Evolutionary conservation across 2,797 vertebrate species (phyloP).

Genomic region (Notolepis coatsorum): DNA sequence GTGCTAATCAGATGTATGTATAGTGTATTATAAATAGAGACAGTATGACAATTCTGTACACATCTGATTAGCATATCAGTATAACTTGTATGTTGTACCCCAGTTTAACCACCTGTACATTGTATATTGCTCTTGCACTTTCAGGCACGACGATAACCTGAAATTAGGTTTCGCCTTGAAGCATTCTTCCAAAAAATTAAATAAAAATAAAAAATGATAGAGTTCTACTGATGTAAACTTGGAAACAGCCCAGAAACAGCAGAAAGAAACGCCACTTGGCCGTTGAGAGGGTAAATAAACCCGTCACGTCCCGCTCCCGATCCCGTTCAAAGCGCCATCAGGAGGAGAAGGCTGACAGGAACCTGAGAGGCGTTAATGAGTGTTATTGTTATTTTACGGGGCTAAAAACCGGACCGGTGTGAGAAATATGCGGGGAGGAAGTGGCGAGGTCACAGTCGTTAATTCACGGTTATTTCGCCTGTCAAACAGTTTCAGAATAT

Average conservation of each 20-base stretch:
- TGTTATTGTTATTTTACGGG: slow-evolving; percentile 68
- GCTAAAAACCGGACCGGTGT: slow-evolving; percentile 27
- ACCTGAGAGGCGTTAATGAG: slow-evolving; percentile 60
- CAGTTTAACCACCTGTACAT: no score
- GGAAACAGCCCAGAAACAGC: slow-evolving; percentile 26
- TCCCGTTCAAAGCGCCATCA: slow-evolving; percentile 27
- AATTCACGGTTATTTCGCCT: slow-evolving; percentile 64
- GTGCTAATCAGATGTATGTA: no score
- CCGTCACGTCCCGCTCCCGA: slow-evolving; percentile 21
- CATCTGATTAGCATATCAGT: no score
- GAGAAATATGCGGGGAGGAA: slow-evolving; percentile 51
- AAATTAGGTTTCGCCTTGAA: neutral
- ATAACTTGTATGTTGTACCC: no score
- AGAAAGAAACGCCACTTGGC: slow-evolving; percentile 15
- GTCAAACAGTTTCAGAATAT: slow-evolving; percentile 65
- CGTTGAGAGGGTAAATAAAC: slow-evolving; percentile 32
- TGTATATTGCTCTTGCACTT: no score
- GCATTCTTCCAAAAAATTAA: neutral
- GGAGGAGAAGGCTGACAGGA: slow-evolving; percentile 47
- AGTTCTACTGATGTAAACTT: slow-evolving; percentile 10
- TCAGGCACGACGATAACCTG: neutral
- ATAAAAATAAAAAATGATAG: no score
- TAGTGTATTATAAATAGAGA: no score
- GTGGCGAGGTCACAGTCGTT: slow-evolving; percentile 58
- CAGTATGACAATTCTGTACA: no score